phyloP scores from a whole-genome alignment of 2,797 vertebrate genomes.

The Sebastes oblongus region DNA sequence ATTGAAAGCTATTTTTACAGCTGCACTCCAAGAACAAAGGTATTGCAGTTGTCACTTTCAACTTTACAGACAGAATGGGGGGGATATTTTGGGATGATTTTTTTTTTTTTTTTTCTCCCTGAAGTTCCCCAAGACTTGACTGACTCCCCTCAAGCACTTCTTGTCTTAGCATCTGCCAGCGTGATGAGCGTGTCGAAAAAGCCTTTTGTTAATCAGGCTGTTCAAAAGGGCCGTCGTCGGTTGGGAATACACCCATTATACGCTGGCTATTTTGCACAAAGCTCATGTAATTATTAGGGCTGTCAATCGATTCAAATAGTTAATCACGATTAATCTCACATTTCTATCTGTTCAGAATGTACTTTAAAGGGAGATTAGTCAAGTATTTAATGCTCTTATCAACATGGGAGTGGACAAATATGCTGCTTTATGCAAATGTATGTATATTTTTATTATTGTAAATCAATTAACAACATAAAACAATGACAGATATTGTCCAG shows the following conservation, averaged over 20 bases:
- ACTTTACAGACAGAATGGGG: slow-evolving; percentile 61
- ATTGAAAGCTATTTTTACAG: slow-evolving; percentile 79
- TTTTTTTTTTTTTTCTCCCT: slow-evolving; percentile 18
- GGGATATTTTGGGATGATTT: slow-evolving; percentile 67
- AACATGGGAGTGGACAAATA: no score
- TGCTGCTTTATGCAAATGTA: no score
- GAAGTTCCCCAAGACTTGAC: slow-evolving; percentile 50
- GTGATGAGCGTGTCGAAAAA: slow-evolving; percentile 17
- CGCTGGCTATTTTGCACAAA: slow-evolving; percentile 18
- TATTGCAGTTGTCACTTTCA: slow-evolving; percentile 72
- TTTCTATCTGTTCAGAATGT: no score
- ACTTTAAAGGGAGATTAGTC: no score
- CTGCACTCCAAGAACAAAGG: slow-evolving; percentile 73
- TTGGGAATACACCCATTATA: slow-evolving; percentile 28
- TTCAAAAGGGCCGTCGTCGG: slow-evolving; percentile 22
- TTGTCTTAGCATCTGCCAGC: slow-evolving; percentile 42
- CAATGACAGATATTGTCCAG: no score
- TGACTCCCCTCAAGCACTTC: slow-evolving; percentile 50
- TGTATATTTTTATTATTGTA: no score
- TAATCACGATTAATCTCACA: no score
- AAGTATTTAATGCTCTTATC: no score
- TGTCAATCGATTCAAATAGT: no score
- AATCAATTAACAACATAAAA: no score
- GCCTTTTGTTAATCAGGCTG: slow-evolving; percentile 32
- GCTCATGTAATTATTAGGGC: background rate